Conservation (phyloP, 2,888 invertebrate species). For the Gymnoscelis rufifasciata region DNA sequence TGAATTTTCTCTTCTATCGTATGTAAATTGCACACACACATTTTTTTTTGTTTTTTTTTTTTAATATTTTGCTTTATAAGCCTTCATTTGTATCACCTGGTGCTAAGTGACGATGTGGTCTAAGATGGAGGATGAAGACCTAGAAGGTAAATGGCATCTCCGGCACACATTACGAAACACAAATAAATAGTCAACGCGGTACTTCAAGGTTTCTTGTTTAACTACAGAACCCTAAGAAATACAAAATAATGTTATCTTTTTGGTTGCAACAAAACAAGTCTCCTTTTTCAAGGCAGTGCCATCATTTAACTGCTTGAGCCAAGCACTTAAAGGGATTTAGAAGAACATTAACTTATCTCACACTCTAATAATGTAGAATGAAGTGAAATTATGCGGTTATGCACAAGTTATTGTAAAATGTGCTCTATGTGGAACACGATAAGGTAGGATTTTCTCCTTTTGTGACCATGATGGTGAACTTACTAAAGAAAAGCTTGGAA, state of each 20-base stretch:
- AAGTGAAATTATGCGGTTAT: constrained; percentile 13
- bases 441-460: constrained; percentile 10
- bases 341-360: constrained; percentile 20
- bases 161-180: no score
- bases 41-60: no score
- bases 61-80: no score
- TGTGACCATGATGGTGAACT: constrained; percentile 6
- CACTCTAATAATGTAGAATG: constrained; percentile 17
- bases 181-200: no score
- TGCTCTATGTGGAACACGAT: constrained; percentile 1
- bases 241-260: not conserved
- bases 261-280: not conserved
- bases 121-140: no score
- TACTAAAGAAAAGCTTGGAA: constrained; percentile 38
- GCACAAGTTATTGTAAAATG: constrained; percentile 1
- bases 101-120: no score
- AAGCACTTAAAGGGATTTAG: constrained; percentile 6
- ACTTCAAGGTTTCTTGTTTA: no score
- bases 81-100: no score
- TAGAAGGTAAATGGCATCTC: no score
- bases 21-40: no score
- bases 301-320: constrained; percentile 2
- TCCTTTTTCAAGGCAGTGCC: constrained; percentile 3
- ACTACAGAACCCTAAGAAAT: no score
- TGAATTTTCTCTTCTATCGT: no score